Base-by-base conservation (phyloP, 2,888 invertebrate species). In the Thereva unica region DNA sequence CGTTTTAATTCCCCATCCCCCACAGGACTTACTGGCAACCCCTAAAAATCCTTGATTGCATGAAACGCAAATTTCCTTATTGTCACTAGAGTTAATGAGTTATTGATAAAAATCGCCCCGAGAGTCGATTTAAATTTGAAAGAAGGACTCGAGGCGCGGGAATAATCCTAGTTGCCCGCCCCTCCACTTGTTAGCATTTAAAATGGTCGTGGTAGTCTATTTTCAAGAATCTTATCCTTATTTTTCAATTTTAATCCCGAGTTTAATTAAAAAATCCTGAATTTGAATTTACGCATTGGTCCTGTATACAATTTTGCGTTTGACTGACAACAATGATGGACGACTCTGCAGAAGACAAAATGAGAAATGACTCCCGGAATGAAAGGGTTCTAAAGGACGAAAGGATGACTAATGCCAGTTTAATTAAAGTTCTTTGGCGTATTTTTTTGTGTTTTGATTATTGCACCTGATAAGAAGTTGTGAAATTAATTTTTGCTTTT, bases 41-140 rank as follows among this genome's bases (percentile, higher is more conserved):
- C 12, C 23, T 23, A 23, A 23, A 23, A 23, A 23, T 23, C 23
- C 23, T 23, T 44, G 34, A 56, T 45, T 56, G 42, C 23, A 59
- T 10, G 59, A 57, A 57, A 57, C 57, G 57, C 57, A 57, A 59
- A 47, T 59, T 59, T 59, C 49, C 42, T 59, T 47, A 59, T 59
- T 59, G 59, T 59, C 59, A 47, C 49, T 59, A 8, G 47, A 59
- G 59, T 63, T 63, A 63, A 63, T 63, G 63, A 63, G 63, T 52
- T 63, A 52, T 63, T 63, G 63, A 63, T 63, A 63, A 63, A 63
- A 63, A 63, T 63, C 63, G 42, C 63, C 63, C 50, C 50, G 12
- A 49, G 37, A 59, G 47, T 47, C 59, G 35, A 59, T 59, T 59
- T 59, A 59, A 59, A 59, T 59, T 59, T 59, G 59, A 59, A 59